Evolutionary conservation across 2,113 vertebrate species (phyloP), one percentile per base, ranked within the genome.

Genomic region (Corythornis vintsioides): DNA sequence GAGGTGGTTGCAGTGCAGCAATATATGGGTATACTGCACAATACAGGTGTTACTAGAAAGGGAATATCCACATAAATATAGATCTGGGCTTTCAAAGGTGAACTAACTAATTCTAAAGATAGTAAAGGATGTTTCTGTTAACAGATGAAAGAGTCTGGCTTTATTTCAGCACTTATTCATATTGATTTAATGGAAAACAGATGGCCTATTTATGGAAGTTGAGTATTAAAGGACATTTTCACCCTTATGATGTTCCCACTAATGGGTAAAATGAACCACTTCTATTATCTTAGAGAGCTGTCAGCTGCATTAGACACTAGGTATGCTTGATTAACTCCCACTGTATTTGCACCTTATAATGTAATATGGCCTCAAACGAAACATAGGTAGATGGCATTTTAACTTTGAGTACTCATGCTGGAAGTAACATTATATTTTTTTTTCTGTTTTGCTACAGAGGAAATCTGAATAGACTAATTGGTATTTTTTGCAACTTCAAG

Each of bases 121-220:
- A 93, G 74, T 83, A 82, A 83, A 94, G 35, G 16, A 75, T 89
- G 35, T 83, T 92, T 10, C 24, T 60, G 15, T 87, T 88, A 95
- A 73, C 48, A 91, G 77, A 88, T 24, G 40, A 24, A 83, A 87
- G 31, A 92, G 28, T 35, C 19, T 93, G 79, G 35, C 48, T 90
- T 92, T 71, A 85, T 92, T 95, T 95, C 55, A 81, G 64, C 73
- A 77, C 61, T 88, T 88, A 75, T 92, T 97, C 80, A 53, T 86
- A 90, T 91, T 83, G 88, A 94, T 84, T 74, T 98, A 97, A 98
- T 97, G 92, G 96, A 97, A 97, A 98, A 94, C 96, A 98, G 97
- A 98, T 97, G 96, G 94, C 61, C 86, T 96, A 78, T 90, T 94
- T 96, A 95, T 85, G 75, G 89, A 95, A 91, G 82, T 72, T 96